Evolutionary conservation across 2,888 invertebrate genomes (phyloP).

Genomic region (Lochmaea capreae): DNA sequence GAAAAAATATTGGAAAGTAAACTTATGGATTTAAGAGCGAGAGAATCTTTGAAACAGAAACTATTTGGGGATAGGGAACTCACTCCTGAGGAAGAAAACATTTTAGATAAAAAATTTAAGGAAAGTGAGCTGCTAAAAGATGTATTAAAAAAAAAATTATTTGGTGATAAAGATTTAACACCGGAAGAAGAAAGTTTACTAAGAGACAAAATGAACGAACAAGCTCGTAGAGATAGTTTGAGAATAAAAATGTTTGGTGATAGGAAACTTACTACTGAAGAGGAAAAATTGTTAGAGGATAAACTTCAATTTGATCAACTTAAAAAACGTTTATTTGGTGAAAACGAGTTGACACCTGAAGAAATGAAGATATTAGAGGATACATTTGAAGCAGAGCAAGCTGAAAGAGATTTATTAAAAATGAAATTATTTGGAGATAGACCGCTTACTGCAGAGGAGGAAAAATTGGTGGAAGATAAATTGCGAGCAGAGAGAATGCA

Average conservation of each 20-base stretch:
- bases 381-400: not conserved
- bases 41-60: not conserved
- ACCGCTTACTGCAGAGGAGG: not conserved
- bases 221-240: not conserved
- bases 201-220: not conserved
- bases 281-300: not conserved
- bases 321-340: not conserved
- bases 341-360: not conserved
- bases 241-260: not conserved
- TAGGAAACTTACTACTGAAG: not conserved
- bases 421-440: not conserved
- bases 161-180: not conserved
- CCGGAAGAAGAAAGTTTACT: not conserved
- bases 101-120: not conserved
- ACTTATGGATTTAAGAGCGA: not conserved
- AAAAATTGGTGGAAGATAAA: not conserved
- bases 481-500: not conserved
- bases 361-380: constrained; percentile 1
- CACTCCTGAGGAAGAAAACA: not conserved
- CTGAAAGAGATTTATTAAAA: not conserved
- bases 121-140: not conserved
- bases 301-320: not conserved
- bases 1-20: constrained; percentile 7
- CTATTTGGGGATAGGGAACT: not conserved
- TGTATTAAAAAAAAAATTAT: not conserved